phyloP scores from a whole-genome alignment of 2,888 invertebrate genomes.

The Drosophila pseudotalamancana region DNA sequence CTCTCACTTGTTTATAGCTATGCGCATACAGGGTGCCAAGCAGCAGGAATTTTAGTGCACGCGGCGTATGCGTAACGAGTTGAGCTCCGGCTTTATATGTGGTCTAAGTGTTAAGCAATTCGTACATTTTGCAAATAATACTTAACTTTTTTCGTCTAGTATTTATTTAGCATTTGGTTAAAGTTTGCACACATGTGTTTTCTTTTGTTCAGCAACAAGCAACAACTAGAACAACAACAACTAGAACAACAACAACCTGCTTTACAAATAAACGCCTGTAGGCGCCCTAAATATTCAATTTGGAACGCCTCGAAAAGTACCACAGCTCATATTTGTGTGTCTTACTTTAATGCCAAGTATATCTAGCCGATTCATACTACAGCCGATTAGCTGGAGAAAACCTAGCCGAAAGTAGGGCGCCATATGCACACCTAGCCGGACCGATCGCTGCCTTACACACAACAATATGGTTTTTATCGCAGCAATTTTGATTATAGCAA shows the following conservation, averaged over 20 bases:
- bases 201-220: constrained; percentile 45
- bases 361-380: constrained; percentile 1
- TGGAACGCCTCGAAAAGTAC: constrained; percentile 22
- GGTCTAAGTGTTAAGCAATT: neutral
- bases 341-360: constrained; percentile 49
- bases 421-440: constrained; percentile 67
- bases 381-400: constrained; percentile 10
- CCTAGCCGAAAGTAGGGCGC: constrained; percentile 63
- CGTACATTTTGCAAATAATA: constrained; percentile 15
- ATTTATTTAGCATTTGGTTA: constrained; percentile 37
- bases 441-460: constrained; percentile 32
- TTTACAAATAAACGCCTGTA: constrained; percentile 75
- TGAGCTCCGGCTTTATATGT: neutral
- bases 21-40: constrained; percentile 9
- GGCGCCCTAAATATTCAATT: constrained; percentile 69
- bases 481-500: constrained; percentile 66
- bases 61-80: constrained; percentile 65
- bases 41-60: constrained; percentile 20
- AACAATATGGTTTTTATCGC: constrained; percentile 79
- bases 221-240: constrained; percentile 29
- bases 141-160: constrained; percentile 11
- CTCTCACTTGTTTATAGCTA: constrained; percentile 40
- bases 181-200: constrained; percentile 78
- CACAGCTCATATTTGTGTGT: constrained; percentile 36
- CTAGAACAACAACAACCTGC: constrained; percentile 25